Percentiles rank a stretch among this genome's conserved stretches.
Conservation (phyloP, 92 coral and sea anemone species). For the Heteractis magnifica region DNA sequence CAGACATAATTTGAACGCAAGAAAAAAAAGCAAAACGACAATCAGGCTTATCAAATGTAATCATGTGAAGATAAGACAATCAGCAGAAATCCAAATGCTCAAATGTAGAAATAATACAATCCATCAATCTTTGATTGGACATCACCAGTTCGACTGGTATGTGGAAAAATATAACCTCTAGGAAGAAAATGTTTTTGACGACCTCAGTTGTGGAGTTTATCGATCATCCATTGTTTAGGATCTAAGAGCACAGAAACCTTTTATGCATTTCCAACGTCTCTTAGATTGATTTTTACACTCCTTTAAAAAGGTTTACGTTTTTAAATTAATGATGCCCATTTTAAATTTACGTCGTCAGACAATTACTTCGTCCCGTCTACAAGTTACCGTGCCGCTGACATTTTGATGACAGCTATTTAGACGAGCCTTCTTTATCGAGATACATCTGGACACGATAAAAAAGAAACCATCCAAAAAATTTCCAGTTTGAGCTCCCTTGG, state of each 20-base stretch:
- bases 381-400: background rate
- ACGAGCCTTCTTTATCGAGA: slow-evolving; percentile 6
- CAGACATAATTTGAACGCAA: background rate
- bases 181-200: background rate
- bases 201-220: background rate
- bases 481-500: background rate
- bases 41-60: background rate
- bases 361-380: background rate
- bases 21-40: background rate
- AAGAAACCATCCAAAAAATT: background rate
- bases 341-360: slow-evolving; percentile 8
- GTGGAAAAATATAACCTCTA: background rate
- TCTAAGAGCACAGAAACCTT: slow-evolving; percentile 1
- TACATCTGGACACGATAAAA: background rate
- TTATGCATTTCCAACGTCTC: background rate
- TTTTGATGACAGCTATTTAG: slow-evolving; percentile 1
- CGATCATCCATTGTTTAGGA: background rate
- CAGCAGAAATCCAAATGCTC: background rate
- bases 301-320: background rate
- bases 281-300: background rate
- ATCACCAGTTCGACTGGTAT: background rate
- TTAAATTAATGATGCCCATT: background rate
- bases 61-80: background rate
- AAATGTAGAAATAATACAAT: background rate
- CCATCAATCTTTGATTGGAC: slow-evolving; percentile 1